A percentile compares a stretch with the other conserved stretches of the same genome.
Conservation (phyloP, 2,888 invertebrate species). For the Chalcosyrphus nemorum region DNA sequence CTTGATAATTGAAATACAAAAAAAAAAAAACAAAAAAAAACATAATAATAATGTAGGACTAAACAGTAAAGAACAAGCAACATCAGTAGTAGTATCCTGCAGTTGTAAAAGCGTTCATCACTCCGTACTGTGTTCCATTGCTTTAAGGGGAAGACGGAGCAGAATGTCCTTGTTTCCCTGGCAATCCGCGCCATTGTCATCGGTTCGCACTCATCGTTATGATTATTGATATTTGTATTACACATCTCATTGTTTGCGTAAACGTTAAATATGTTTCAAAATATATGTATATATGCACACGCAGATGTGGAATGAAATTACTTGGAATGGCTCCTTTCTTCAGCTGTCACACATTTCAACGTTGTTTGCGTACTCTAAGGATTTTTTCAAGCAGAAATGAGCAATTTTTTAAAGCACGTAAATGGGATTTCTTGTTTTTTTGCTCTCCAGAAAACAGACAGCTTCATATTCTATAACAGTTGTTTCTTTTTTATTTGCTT, state of each 20-base stretch:
- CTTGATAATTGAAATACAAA: slow-evolving; percentile 58
- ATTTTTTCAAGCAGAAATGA: slow-evolving; percentile 20
- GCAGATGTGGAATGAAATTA: slow-evolving; percentile 51
- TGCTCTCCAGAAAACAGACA: slow-evolving; percentile 1
- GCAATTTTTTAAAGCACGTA: slow-evolving; percentile 7
- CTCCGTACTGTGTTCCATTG: slow-evolving; percentile 38
- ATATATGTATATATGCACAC: neutral
- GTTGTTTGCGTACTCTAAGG: neutral
- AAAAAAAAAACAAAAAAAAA: neutral
- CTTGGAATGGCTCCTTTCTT: slow-evolving; percentile 52
- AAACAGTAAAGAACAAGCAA: neutral
- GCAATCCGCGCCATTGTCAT: slow-evolving; percentile 23
- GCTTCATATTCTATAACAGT: neutral
- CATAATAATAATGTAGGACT: slow-evolving; percentile 36
- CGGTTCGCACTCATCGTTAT: slow-evolving; percentile 51
- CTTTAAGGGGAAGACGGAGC: neutral
- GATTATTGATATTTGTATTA: slow-evolving; percentile 68
- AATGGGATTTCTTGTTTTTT: slow-evolving; percentile 8
- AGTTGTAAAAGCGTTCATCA: slow-evolving; percentile 40
- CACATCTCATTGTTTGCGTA: slow-evolving; percentile 56
- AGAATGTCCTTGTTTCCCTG: slow-evolving; percentile 17
- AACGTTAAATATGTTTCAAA: slow-evolving; percentile 47
- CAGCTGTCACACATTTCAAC: slow-evolving; percentile 47
- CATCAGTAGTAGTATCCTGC: slow-evolving; percentile 2
- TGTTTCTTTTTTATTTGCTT: neutral